phyloP scores from a whole-genome alignment of 1,140 invertebrate genomes.

The Nasonia longicornis region DNA sequence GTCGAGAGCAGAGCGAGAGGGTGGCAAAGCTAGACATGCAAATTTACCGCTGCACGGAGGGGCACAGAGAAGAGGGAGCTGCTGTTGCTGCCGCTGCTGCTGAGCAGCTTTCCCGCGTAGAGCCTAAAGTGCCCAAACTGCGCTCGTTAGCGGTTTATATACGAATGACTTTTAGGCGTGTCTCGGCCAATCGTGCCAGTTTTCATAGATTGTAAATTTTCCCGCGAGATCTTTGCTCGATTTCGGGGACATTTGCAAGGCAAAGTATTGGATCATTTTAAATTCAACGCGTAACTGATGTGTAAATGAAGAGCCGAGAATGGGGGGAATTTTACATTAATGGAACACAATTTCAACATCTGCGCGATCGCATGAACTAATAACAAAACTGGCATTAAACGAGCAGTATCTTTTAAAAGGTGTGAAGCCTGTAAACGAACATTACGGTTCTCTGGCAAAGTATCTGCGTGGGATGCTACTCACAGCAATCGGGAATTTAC shows the following conservation, averaged over 20 bases:
- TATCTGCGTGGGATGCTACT: not conserved
- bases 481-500: not conserved
- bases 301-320: not conserved
- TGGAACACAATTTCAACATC: not conserved
- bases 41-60: constrained; percentile 8
- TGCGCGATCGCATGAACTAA: not conserved
- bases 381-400: not conserved
- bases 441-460: not conserved
- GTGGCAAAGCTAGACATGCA: constrained; percentile 41
- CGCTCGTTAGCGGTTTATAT: constrained; percentile 38
- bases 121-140: constrained; percentile 31
- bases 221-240: not conserved
- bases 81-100: constrained; percentile 7
- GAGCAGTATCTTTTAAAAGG: constrained; percentile 19
- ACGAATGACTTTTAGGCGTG: constrained; percentile 15
- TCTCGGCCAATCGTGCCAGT: constrained; percentile 2
- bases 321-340: not conserved
- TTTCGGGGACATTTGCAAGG: too few species aligned
- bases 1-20: constrained; percentile 3
- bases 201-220: not conserved
- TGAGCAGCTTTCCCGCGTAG: constrained; percentile 2
- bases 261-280: too few species aligned
- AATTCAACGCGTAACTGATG: too few species aligned
- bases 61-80: not conserved
- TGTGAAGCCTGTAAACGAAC: constrained; percentile 1